Evolutionary conservation across 2,797 vertebrate genomes (phyloP).

Genomic region (Alauda arvensis): DNA sequence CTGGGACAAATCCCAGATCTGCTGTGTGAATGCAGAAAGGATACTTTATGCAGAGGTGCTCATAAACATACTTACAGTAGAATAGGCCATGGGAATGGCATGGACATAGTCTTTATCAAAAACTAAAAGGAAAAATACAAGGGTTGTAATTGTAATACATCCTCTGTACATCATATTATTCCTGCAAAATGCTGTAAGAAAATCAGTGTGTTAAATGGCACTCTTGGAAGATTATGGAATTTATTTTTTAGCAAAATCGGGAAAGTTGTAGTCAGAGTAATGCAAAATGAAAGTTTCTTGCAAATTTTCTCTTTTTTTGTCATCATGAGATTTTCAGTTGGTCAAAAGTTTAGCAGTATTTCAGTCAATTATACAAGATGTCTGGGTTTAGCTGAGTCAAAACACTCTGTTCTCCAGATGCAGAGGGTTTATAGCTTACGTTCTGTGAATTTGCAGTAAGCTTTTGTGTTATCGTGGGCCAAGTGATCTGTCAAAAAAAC

Average conservation of each 20-base stretch:
- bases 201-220: not conserved
- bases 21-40: not conserved
- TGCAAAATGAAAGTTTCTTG: not conserved
- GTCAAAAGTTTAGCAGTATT: not conserved
- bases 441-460: not conserved
- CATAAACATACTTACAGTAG: not conserved
- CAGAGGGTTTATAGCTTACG: not conserved
- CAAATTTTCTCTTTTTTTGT: not conserved
- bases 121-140: not conserved
- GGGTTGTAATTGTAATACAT: not conserved
- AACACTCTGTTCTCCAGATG: not conserved
- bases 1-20: not conserved
- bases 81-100: not conserved
- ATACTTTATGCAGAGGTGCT: not conserved
- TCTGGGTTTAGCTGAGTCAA: not conserved
- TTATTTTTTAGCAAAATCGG: not conserved
- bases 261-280: not conserved
- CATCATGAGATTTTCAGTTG: not conserved
- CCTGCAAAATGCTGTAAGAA: not conserved
- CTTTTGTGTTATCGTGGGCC: not conserved
- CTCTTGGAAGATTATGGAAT: not conserved
- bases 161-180: not conserved
- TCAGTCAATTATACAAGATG: not conserved
- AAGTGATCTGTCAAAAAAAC: not conserved
- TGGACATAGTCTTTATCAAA: not conserved